These are phyloP conservation scores for Palythoa caribaeorum DNA, from an alignment of 92 coral and sea anemone species.

Conservation along the genomic window DNA sequence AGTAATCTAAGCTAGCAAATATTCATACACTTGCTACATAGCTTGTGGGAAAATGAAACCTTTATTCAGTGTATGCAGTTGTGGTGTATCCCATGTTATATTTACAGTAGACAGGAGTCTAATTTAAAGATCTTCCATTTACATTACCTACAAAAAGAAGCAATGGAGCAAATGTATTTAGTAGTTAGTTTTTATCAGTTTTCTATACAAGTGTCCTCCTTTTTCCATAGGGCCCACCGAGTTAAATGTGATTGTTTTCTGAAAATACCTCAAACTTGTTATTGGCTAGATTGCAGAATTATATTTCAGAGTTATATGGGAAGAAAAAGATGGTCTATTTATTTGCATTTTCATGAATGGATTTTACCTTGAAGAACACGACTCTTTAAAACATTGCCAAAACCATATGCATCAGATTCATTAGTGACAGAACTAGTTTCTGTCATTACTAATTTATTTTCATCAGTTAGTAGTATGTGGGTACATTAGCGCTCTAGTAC, in stretches of 20 bases:
- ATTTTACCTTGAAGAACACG: slow-evolving; percentile 1
- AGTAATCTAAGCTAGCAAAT: slow-evolving; percentile 8
- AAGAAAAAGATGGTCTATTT: slow-evolving; percentile 44
- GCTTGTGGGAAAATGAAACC: slow-evolving; percentile 19
- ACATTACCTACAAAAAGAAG: background rate
- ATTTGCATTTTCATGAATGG: slow-evolving; percentile 27
- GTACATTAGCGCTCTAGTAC: too few species aligned
- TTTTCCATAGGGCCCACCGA: background rate
- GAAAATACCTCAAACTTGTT: background rate
- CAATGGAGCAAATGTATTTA: background rate
- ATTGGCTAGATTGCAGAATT: background rate
- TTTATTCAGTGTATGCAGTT: background rate
- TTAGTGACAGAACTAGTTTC: background rate
- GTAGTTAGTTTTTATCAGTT: background rate
- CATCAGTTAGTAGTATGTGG: too few species aligned
- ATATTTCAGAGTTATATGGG: slow-evolving; percentile 37
- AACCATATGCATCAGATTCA: background rate
- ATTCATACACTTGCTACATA: slow-evolving; percentile 1
- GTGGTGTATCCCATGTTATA: background rate
- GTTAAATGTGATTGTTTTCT: slow-evolving; percentile 9
- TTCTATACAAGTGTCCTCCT: background rate
- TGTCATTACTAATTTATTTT: background rate
- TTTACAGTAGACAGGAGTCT: background rate
- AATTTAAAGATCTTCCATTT: background rate
- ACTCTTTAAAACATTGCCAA: background rate